Conservation (phyloP, 2,797 vertebrate genomes). For the Spinibarbus caldwelli region DNA sequence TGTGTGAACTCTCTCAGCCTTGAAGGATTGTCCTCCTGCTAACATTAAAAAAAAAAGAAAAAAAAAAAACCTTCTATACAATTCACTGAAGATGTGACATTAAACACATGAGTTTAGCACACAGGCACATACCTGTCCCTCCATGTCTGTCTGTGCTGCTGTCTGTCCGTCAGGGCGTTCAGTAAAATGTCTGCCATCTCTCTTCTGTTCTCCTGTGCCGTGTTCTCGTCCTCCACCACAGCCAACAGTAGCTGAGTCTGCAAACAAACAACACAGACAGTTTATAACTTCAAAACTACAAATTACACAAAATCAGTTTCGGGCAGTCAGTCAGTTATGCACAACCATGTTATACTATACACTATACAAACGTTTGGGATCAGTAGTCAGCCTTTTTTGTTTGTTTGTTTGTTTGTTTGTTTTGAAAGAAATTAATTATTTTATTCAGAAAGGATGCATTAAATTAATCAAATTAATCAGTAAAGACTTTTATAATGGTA, state of each 20-base stretch:
- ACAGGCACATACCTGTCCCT: slow-evolving; percentile 82
- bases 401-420: no score
- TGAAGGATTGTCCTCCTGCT: slow-evolving; percentile 42
- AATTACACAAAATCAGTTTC: neutral
- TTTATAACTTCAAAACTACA: neutral
- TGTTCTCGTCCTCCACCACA: slow-evolving; percentile 82
- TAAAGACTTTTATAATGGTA: no score
- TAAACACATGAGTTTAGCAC: neutral
- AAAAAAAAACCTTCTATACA: slow-evolving; percentile 16
- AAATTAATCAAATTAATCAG: no score
- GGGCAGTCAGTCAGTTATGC: neutral
- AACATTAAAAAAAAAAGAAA: no score
- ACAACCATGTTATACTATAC: neutral
- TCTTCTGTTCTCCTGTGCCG: slow-evolving; percentile 78
- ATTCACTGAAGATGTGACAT: neutral
- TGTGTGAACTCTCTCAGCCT: slow-evolving; percentile 35
- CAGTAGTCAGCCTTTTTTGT: neutral
- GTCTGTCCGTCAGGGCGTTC: slow-evolving; percentile 82
- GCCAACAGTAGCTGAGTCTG: slow-evolving; percentile 90
- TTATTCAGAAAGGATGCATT: neutral
- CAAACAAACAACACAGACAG: slow-evolving; percentile 70
- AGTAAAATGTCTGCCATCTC: slow-evolving; percentile 85
- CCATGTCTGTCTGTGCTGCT: slow-evolving; percentile 91
- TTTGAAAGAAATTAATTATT: neutral
- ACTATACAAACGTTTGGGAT: neutral